Percentiles rank a stretch among this genome's conserved stretches.
Evolutionary conservation across 2,888 invertebrate genomes (phyloP).

Genomic region (Nycteola revayana): DNA sequence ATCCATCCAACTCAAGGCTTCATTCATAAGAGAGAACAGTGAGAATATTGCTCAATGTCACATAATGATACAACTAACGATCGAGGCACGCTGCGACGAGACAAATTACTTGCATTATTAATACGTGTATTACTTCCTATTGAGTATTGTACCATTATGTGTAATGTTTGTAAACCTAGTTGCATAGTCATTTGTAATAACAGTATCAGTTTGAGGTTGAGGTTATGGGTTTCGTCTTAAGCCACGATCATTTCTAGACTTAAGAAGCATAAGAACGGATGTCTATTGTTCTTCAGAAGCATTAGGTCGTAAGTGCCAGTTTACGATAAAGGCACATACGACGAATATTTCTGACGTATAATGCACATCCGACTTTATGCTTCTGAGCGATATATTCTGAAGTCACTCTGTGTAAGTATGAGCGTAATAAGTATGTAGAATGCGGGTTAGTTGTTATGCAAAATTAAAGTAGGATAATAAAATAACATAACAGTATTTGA

Average conservation of each 20-base stretch:
- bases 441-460: no score
- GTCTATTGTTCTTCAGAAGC: no score
- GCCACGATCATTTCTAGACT: conserved; percentile 4
- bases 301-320: no score
- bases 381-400: no score
- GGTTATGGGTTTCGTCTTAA: conserved; percentile 14
- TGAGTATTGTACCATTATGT: conserved; percentile 26
- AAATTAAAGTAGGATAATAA: no score
- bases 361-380: no score
- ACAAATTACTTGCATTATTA: conserved; percentile 35
- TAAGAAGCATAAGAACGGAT: no score
- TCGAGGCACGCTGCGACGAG: conserved; percentile 42
- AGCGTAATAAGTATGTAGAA: no score
- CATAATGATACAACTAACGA: conserved; percentile 47
- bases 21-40: conserved; percentile 45
- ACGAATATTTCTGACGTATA: no score
- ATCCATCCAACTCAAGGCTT: conserved; percentile 53
- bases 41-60: conserved; percentile 57
- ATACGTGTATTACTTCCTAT: conserved; percentile 24
- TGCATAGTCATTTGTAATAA: conserved; percentile 9
- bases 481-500: no score
- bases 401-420: no score
- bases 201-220: conserved; percentile 25
- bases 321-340: no score
- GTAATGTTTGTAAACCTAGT: conserved; percentile 9